Conservation (phyloP, 2,113 vertebrate genomes). For the Melozone crissalis region DNA sequence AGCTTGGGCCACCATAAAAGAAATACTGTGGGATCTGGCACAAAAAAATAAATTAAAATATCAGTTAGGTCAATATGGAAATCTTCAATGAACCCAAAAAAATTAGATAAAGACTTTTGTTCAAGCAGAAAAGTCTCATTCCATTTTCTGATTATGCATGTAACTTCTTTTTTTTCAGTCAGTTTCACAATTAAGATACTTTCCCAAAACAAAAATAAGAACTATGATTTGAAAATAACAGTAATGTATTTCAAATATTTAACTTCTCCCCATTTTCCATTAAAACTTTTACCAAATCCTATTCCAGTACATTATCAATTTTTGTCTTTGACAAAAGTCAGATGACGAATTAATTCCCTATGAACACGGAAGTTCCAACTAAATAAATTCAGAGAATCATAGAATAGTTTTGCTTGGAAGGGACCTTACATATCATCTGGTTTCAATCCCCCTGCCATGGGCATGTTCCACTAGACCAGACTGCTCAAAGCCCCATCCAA, state of each 20-base stretch:
- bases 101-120: constrained; percentile 38
- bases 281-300: background rate
- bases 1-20: constrained; percentile 32
- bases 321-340: background rate
- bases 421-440: background rate
- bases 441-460: background rate
- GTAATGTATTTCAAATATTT: background rate
- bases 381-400: background rate
- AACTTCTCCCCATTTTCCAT: background rate
- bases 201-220: background rate
- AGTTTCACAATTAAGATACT: constrained; percentile 2
- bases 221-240: background rate
- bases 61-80: constrained; percentile 57
- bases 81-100: constrained; percentile 56
- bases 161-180: background rate
- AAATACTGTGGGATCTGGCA: background rate
- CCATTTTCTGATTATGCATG: constrained; percentile 6
- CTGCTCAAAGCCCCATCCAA: background rate
- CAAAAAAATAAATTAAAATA: constrained; percentile 52
- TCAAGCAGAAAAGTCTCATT: constrained; percentile 41
- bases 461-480: background rate
- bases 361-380: background rate
- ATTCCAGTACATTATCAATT: background rate
- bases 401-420: background rate
- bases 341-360: background rate